Percentiles rank a stretch among this genome's conserved stretches.
Conservation (phyloP, 2,113 vertebrate genomes). For the Phalacrocorax brasilianus region DNA sequence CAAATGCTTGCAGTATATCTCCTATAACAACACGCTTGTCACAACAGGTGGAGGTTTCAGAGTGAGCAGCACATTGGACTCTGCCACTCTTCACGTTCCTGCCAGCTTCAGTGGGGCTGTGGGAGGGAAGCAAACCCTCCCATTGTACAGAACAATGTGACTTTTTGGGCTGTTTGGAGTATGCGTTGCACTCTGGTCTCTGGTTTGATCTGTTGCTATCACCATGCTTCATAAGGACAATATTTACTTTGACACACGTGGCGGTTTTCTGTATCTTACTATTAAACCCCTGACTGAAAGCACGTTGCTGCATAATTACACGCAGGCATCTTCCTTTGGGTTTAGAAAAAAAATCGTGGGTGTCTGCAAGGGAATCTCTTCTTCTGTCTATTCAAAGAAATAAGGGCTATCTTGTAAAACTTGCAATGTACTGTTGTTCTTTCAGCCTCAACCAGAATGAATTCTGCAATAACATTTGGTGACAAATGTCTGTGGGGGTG, state of each 20-base stretch:
- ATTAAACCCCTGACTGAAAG: not conserved
- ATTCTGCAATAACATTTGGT: not conserved
- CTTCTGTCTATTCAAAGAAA: not conserved
- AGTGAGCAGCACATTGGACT: not conserved
- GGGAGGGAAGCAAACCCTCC: not conserved
- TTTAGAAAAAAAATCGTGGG: not conserved
- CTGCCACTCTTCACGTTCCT: rapidly evolving
- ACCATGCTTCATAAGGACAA: not conserved
- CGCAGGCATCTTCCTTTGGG: not conserved
- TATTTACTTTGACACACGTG: not conserved
- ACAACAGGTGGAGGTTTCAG: not conserved
- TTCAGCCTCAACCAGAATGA: not conserved
- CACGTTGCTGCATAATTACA: not conserved
- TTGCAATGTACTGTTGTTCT: not conserved
- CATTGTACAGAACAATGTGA: not conserved
- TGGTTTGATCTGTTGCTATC: not conserved
- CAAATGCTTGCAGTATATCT: not conserved
- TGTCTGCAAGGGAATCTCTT: not conserved
- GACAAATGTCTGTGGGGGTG: not conserved
- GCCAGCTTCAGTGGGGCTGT: not conserved
- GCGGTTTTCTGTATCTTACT: not conserved
- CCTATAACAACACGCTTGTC: not conserved
- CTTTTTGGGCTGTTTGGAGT: not conserved
- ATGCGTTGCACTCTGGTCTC: not conserved
- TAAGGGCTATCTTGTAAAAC: not conserved